Percentiles rank a stretch among this genome's conserved stretches.
Evolutionary conservation across 1,140 invertebrate species (phyloP).

Genomic region (Drosophila malerkotliana): DNA sequence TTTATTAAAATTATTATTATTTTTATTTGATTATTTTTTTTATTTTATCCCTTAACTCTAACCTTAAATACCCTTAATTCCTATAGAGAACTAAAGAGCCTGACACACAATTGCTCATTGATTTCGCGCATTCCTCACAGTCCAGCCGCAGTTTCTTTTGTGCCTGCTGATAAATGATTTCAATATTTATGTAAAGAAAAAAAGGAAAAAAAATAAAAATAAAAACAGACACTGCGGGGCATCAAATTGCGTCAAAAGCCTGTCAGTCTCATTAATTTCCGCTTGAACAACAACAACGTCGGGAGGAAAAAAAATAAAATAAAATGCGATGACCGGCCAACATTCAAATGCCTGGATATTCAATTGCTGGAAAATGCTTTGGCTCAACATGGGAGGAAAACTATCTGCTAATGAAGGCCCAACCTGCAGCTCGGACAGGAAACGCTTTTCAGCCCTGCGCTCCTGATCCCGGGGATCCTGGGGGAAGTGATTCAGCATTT

Average conservation of each 20-base stretch:
- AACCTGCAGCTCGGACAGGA: slow-evolving; percentile 26
- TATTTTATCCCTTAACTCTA: too few relatives aligned
- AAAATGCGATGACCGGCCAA: slow-evolving; percentile 14
- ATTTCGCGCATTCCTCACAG: slow-evolving; percentile 51
- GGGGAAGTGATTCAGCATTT: slow-evolving; percentile 65
- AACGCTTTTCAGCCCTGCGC: slow-evolving; percentile 14
- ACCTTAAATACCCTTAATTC: neutral
- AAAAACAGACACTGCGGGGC: slow-evolving; percentile 61
- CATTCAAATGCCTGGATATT: slow-evolving; percentile 70
- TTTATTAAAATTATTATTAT: neutral
- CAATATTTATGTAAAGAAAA: slow-evolving; percentile 56
- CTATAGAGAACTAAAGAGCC: slow-evolving; percentile 1
- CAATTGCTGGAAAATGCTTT: slow-evolving; percentile 72
- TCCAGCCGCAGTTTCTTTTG: slow-evolving; percentile 40
- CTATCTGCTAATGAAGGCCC: slow-evolving; percentile 68
- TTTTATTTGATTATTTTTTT: too few relatives aligned
- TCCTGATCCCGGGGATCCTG: slow-evolving; percentile 25
- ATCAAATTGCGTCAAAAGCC: slow-evolving; percentile 75
- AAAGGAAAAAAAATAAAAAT: slow-evolving; percentile 8
- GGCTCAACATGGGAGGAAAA: slow-evolving; percentile 56
- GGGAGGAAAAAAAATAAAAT: slow-evolving; percentile 18
- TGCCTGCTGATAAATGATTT: slow-evolving; percentile 72
- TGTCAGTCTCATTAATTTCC: slow-evolving; percentile 74
- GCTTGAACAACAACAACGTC: slow-evolving; percentile 28
- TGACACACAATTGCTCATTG: slow-evolving; percentile 53